Evolutionary conservation across 2,888 invertebrate genomes (phyloP).

Genomic region (Auanema sp.): DNA sequence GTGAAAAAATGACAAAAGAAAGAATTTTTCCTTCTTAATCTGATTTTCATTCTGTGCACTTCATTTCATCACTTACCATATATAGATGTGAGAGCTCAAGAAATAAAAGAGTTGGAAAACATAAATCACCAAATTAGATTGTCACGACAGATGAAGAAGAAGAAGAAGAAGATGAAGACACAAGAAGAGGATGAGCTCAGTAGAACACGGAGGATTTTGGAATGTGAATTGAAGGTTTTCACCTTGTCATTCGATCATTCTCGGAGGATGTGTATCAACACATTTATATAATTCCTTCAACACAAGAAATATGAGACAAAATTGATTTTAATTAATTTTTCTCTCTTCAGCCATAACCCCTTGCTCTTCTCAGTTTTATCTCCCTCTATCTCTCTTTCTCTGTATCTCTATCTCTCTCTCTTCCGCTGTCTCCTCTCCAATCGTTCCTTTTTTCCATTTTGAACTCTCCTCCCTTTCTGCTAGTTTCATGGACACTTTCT

Average conservation of each 20-base stretch:
- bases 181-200: background rate
- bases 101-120: too few relatives aligned
- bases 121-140: too few relatives aligned
- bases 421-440: background rate
- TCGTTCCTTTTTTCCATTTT: slow-evolving; percentile 4
- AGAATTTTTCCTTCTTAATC: too few relatives aligned
- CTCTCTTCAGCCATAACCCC: slow-evolving; percentile 3
- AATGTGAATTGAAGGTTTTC: too few relatives aligned
- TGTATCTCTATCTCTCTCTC: slow-evolving; percentile 8
- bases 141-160: background rate
- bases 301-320: too few relatives aligned
- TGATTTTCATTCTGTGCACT: too few relatives aligned
- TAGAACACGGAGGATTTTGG: background rate
- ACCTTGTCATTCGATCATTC: too few relatives aligned
- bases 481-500: background rate
- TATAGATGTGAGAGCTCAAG: too few relatives aligned
- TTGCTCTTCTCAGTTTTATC: background rate
- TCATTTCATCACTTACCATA: too few relatives aligned
- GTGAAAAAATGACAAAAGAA: too few relatives aligned
- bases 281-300: too few relatives aligned
- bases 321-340: slow-evolving; percentile 1
- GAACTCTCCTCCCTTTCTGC: slow-evolving; percentile 1
- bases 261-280: too few relatives aligned
- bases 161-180: background rate
- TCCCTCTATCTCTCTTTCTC: slow-evolving; percentile 7